Base-by-base conservation (phyloP, 1,140 invertebrate genomes). In the Thaumatotibia leucotreta region DNA sequence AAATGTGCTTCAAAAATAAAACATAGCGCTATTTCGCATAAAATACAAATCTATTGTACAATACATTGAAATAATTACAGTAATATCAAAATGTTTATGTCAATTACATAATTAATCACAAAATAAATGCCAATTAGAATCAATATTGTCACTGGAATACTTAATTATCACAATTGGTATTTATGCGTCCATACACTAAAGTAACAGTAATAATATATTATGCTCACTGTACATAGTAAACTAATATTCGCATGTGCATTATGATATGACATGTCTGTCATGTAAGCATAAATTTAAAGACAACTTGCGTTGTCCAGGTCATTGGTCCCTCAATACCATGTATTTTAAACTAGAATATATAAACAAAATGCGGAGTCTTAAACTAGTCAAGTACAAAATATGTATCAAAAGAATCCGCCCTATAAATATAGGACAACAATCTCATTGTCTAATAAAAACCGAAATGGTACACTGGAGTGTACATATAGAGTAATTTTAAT, bases 251-350 rank as follows among this genome's bases (percentile, higher is more conserved):
- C 50, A 23, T 54, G 50, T n/a, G 50, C 50, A 54, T 24, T n/a
- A n/a, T n/a, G 24, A 11, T 54, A 54, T 24, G 22, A 54, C 50
- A 61, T 61, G 10, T n/a, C 14, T 61, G 58, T 61, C 58, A 32
- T 61, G 31, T 29, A 31, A 61, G 58, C 27, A 32, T 61, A 61
- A 61, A 62, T 62, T 62, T 62, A 62, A n/a, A 29, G 24, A 58
- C 52, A 58, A 58, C 22, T 27, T 29, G 5, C 14, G 52, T 58
- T 58, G 52, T 58, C 52, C 24, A 31, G n/a, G 52, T 29, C 52
- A 58, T 58, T 29, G 4, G 52, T n/a, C 52, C 14, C 50, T 29
- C 14, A 24, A 54, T 27, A n/a, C n/a, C n/a, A n/a, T n/a, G n/a
- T n/a, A n/a, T n/a, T n/a, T n/a, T n/a, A n/a, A n/a, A n/a, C n/a